phyloP scores from a whole-genome alignment of 2,888 invertebrate species.

The Cryptus armator region DNA sequence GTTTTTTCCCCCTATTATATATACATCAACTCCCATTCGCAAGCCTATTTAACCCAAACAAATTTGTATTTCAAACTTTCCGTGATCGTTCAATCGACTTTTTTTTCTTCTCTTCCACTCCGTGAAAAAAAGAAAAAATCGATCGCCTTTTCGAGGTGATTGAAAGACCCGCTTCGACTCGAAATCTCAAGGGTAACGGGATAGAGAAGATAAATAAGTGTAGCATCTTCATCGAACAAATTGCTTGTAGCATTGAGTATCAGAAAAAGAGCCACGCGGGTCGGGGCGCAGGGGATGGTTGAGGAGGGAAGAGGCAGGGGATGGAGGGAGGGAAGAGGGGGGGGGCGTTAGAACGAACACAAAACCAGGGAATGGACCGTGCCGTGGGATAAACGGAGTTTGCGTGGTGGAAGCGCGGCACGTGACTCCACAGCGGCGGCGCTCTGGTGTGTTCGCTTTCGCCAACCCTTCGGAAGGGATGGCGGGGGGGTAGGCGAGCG shows the following conservation, averaged over 20 bases:
- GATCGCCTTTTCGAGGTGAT: background rate
- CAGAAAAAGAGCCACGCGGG: conserved; percentile 33
- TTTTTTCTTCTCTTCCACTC: too few relatives aligned
- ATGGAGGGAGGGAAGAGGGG: background rate
- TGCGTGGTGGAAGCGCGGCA: conserved; percentile 68
- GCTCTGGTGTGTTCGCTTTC: conserved; percentile 49
- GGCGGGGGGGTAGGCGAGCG: conserved; percentile 46
- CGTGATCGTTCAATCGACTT: too few relatives aligned
- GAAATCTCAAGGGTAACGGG: too few relatives aligned
- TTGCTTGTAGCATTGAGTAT: background rate
- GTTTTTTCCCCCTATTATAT: background rate
- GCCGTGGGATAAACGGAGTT: conserved; percentile 64
- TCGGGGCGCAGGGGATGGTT: background rate
- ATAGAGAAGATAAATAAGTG: background rate
- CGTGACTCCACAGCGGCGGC: conserved; percentile 72
- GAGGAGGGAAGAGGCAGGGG: background rate
- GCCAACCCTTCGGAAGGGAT: conserved; percentile 56
- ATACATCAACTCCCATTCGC: background rate
- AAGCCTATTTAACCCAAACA: background rate
- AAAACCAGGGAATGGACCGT: conserved; percentile 65
- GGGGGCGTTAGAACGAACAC: background rate
- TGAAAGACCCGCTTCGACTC: too few relatives aligned
- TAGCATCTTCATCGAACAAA: background rate
- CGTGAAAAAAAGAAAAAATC: background rate
- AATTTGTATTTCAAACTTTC: too few relatives aligned